Conservation (phyloP, 2,797 vertebrate species). For the Paratrypauchen microcephalus region DNA sequence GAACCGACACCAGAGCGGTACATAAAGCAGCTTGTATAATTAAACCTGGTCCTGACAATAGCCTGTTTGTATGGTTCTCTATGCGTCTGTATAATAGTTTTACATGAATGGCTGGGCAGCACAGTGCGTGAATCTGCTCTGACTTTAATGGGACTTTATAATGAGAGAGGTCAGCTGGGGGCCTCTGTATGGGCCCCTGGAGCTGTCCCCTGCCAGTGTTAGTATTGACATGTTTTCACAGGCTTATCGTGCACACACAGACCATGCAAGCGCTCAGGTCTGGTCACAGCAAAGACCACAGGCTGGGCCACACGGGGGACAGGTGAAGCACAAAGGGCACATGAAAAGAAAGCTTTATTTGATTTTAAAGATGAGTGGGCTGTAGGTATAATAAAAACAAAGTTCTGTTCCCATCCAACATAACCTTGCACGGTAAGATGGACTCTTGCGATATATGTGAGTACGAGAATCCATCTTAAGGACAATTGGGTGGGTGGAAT, state of each 20-base stretch:
- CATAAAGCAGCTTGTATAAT: constrained; percentile 6
- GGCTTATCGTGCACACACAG: constrained; percentile 52
- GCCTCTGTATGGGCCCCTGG: constrained; percentile 17
- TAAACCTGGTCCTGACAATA: constrained; percentile 18
- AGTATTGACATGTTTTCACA: constrained; percentile 39
- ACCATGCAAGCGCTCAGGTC: constrained; percentile 28
- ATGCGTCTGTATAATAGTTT: constrained; percentile 9
- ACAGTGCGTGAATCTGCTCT: constrained; percentile 18
- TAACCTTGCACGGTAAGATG: too few species aligned
- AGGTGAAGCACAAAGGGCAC: constrained; percentile 8
- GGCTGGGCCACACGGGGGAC: constrained; percentile 2
- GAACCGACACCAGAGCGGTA: constrained; percentile 18
- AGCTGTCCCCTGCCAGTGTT: constrained; percentile 26
- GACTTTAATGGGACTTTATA: constrained; percentile 24
- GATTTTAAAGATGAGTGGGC: not conserved
- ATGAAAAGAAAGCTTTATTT: not conserved
- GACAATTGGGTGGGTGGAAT: too few species aligned
- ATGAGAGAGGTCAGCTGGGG: constrained; percentile 14
- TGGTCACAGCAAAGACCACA: constrained; percentile 35
- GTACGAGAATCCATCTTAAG: too few species aligned
- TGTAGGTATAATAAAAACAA: not conserved
- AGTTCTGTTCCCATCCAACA: not conserved
- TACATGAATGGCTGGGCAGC: constrained; percentile 4
- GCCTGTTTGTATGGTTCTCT: not conserved
- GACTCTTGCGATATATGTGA: too few species aligned